These are phyloP conservation scores for Lepus americanus DNA, from an alignment of 2,113 vertebrate species.

Conservation along the genomic window DNA sequence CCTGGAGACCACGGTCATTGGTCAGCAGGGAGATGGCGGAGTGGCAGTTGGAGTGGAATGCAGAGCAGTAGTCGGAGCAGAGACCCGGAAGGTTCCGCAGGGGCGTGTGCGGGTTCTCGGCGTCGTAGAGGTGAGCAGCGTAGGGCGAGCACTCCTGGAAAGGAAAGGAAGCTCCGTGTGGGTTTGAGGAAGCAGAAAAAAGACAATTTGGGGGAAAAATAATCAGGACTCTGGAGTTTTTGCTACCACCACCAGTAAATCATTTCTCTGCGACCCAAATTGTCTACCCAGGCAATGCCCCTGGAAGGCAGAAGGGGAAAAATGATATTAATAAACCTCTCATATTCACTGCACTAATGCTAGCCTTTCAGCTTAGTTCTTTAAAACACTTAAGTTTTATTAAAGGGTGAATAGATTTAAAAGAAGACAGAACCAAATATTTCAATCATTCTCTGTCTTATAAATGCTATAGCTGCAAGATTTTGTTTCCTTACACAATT, in stretches of 20 bases:
- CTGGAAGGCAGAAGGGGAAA: neutral
- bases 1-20: constrained; percentile 76
- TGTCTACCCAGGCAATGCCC: neutral
- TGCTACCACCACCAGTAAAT: neutral
- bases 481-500: neutral
- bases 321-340: neutral
- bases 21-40: constrained; percentile 89
- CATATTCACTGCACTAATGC: neutral
- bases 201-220: neutral
- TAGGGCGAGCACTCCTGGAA: constrained; percentile 93
- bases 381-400: neutral
- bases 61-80: constrained; percentile 89
- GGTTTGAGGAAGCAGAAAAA: neutral
- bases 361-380: neutral
- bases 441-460: neutral
- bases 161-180: neutral
- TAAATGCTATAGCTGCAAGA: neutral
- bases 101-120: constrained; percentile 89
- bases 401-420: neutral
- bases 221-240: neutral
- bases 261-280: neutral
- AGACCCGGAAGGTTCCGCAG: constrained; percentile 91
- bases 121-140: constrained; percentile 91
- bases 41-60: constrained; percentile 88
- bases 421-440: neutral